Conservation (phyloP, 2,888 invertebrate species). For the Molorchus minor region DNA sequence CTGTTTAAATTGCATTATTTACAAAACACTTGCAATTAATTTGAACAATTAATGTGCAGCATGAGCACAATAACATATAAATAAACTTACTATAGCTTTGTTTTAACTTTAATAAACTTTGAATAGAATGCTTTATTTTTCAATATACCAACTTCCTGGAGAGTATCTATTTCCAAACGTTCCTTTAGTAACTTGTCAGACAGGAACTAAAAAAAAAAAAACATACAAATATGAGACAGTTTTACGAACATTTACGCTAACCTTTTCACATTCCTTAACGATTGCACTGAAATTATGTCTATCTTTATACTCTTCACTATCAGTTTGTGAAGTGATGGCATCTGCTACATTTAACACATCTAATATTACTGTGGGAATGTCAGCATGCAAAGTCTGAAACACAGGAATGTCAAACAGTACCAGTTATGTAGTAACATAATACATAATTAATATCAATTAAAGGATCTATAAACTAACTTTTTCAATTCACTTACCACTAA, state of each 20-base stretch:
- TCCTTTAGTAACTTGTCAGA: slow-evolving; percentile 91
- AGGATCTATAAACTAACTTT: neutral
- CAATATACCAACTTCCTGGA: slow-evolving; percentile 90
- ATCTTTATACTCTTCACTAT: slow-evolving; percentile 71
- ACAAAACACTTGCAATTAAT: neutral
- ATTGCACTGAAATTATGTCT: slow-evolving; percentile 80
- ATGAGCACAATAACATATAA: slow-evolving; percentile 10
- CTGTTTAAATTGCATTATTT: slow-evolving; percentile 2
- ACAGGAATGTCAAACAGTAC: slow-evolving; percentile 28
- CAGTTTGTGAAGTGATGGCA: slow-evolving; percentile 76
- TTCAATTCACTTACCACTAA: slow-evolving; percentile 70
- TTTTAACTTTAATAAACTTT: slow-evolving; percentile 97
- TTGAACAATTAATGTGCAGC: neutral
- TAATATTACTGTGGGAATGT: slow-evolving; percentile 82
- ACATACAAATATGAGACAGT: too few species aligned
- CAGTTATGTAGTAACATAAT: neutral
- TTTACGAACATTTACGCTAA: slow-evolving; percentile 52
- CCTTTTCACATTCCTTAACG: slow-evolving; percentile 82
- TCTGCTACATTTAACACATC: slow-evolving; percentile 88
- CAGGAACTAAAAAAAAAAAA: slow-evolving; percentile 65
- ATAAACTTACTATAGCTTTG: slow-evolving; percentile 91
- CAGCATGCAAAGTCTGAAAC: slow-evolving; percentile 77
- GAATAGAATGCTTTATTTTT: slow-evolving; percentile 91
- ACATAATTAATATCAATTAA: slow-evolving; percentile 2
- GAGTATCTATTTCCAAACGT: slow-evolving; percentile 90